Base-by-base conservation (phyloP, 2,797 vertebrate genomes). In the Erethizon dorsatum region DNA sequence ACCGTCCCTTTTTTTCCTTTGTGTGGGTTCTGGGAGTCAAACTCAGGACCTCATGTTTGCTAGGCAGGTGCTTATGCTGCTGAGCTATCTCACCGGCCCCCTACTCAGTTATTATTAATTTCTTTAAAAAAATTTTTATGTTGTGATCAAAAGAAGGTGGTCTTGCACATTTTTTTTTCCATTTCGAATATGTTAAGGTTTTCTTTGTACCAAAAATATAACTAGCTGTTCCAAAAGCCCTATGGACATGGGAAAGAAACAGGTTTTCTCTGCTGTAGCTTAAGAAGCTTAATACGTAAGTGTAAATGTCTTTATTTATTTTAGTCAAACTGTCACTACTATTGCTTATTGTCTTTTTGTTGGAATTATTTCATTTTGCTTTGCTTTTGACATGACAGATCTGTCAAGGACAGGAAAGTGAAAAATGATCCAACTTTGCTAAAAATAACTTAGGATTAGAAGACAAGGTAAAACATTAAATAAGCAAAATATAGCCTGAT, bases 151-250 rank as follows among this genome's bases (percentile, higher is more conserved):
- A 93, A 75, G 20, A 80, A 71, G 17, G 4, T 75, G 47, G 4
- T 75, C 45, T 75, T 84, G 5, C 6, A 63, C 6, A 59, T 95
- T 90, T 47, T 93, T 57, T 69, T 78, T 77, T 33, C 50, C 85
- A 13, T 82, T 95, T 96, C 22, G 20, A 92, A 89, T 87, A 24
- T 88, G 59, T 73, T 84, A 87, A 89, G 13, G 17, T 63, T 92
- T 95, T 61, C 31, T 79, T 71, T 82, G 20, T 75, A 24, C 24
- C 13, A 77, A 93, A 92, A 90, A 83, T 56, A 95, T 54, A 63
- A 65, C 7, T 22, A 63, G 14, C 18, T 94, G 52, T 91, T 93
- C 67, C 79, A 83, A 86, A 86, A 90, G 11, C 17, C 65, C 41
- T 26, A 73, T 5, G 41, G 69, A 3, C 59, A 20, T 52, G 17